Conservation (phyloP, 2,113 vertebrate genomes). For the Chionodraco myersi region DNA sequence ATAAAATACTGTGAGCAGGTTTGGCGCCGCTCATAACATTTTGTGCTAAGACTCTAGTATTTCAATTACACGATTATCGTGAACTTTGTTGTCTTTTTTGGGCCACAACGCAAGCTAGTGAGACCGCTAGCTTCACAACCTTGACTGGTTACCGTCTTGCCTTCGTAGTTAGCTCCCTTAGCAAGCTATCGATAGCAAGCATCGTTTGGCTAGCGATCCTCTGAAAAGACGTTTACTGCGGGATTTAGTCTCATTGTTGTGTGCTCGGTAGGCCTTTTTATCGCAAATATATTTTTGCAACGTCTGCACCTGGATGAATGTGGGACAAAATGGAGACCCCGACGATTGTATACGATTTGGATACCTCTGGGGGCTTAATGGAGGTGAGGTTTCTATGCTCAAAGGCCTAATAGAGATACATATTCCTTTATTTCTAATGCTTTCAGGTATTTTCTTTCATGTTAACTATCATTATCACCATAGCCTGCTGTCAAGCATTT, state of each 20-base stretch:
- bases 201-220: conserved; percentile 20
- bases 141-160: conserved; percentile 75
- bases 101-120: conserved; percentile 23
- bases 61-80: not conserved
- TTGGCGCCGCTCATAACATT: not conserved
- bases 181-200: conserved; percentile 66
- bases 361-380: conserved; percentile 97
- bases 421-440: not conserved
- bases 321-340: conserved; percentile 99
- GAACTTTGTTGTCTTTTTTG: conserved; percentile 17
- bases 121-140: conserved; percentile 74
- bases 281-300: conserved; percentile 10
- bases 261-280: not conserved
- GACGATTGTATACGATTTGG: conserved; percentile 97
- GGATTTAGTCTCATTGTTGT: conserved; percentile 6
- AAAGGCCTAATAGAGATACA: conserved; percentile 21
- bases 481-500: not conserved
- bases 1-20: conserved; percentile 7
- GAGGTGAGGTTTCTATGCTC: conserved; percentile 86
- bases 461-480: not conserved
- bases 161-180: conserved; percentile 64
- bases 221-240: not conserved
- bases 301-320: conserved; percentile 88
- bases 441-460: accelerated
- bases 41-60: not conserved